Evolutionary conservation across 2,113 vertebrate genomes (phyloP).

Genomic region (Mixornis gularis): DNA sequence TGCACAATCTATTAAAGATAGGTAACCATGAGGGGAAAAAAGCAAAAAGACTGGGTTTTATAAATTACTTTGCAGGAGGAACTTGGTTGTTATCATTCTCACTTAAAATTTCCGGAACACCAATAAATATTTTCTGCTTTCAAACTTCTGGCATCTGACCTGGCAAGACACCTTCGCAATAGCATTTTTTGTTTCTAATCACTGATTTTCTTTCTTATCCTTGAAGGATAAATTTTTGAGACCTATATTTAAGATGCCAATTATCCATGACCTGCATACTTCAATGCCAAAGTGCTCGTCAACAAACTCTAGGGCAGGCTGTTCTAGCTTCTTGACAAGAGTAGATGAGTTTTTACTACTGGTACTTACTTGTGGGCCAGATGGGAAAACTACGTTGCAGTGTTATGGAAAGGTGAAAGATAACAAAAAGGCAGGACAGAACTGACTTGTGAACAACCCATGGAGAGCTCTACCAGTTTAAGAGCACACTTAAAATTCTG

Average conservation of each 20-base stretch:
- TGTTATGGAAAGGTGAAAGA: not conserved
- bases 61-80: not conserved
- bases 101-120: not conserved
- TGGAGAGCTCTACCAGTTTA: not conserved
- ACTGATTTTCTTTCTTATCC: not conserved
- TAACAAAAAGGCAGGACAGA: not conserved
- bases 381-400: not conserved
- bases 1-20: not conserved
- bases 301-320: not conserved
- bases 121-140: not conserved
- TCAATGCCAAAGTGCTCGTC: not conserved
- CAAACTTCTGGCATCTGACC: not conserved
- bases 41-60: not conserved
- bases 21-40: not conserved
- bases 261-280: not conserved
- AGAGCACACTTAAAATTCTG: not conserved
- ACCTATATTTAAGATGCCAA: not conserved
- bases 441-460: not conserved
- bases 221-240: not conserved
- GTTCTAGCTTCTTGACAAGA: not conserved
- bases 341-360: not conserved
- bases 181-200: not conserved
- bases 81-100: not conserved
- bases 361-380: not conserved
- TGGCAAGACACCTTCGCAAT: accelerated